A percentile compares a stretch with the other conserved stretches of the same genome.
Evolutionary conservation across 2,888 invertebrate species (phyloP).

Genomic region (Rhodophaea formosa): DNA sequence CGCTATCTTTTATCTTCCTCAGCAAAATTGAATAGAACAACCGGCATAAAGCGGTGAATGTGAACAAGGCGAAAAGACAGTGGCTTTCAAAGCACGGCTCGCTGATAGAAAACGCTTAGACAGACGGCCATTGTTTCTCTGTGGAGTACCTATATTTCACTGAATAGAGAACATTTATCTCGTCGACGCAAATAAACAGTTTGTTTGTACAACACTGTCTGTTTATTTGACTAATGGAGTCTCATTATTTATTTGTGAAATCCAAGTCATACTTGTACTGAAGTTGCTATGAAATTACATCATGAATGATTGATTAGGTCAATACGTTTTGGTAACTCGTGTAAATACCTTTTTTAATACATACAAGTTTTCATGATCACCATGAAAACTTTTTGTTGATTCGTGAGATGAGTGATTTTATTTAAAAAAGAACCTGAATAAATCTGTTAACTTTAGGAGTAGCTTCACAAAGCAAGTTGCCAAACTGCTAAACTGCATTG

Average conservation of each 20-base stretch:
- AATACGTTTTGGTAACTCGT: not conserved
- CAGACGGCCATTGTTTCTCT: constrained; percentile 25
- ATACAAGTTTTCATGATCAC: too few species aligned
- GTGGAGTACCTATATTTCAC: constrained; percentile 14
- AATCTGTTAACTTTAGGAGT: too few species aligned
- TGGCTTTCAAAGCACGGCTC: constrained; percentile 18
- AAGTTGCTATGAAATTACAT: not conserved
- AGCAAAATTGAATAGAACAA: constrained; percentile 13
- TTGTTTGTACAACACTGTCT: constrained; percentile 12
- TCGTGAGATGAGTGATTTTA: too few species aligned
- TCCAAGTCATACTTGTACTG: not conserved
- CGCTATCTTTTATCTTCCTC: constrained; percentile 2
- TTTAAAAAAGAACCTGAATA: too few species aligned
- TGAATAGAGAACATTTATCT: constrained; percentile 18
- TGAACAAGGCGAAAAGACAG: constrained; percentile 19
- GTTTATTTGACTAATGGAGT: constrained; percentile 4
- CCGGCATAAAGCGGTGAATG: constrained; percentile 21
- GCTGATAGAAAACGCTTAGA: constrained; percentile 23
- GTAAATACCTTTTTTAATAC: too few species aligned
- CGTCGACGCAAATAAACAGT: constrained; percentile 2
- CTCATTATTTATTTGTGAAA: not conserved
- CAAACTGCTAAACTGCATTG: too few species aligned
- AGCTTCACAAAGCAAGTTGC: too few species aligned
- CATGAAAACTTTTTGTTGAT: too few species aligned
- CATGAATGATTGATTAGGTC: not conserved